Evolutionary conservation across 2,113 vertebrate genomes (phyloP).

Genomic region (Hystrix cristata): DNA sequence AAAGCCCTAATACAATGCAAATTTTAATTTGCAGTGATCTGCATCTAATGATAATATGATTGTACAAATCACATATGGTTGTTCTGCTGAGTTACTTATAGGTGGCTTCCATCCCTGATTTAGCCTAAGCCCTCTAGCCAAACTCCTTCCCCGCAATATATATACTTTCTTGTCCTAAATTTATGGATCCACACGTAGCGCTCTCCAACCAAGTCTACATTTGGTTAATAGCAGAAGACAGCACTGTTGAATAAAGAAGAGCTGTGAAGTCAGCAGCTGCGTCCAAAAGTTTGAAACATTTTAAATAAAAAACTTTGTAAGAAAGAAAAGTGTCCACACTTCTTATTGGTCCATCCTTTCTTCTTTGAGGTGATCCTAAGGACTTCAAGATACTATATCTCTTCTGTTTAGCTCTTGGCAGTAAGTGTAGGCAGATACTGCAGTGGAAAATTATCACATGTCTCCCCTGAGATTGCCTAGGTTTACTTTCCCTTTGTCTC

Average conservation of each 20-base stretch:
- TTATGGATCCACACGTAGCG: background rate
- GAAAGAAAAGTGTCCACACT: background rate
- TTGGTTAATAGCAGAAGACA: background rate
- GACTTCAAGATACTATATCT: background rate
- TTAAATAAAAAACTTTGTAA: background rate
- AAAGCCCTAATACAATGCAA: background rate
- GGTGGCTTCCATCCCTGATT: background rate
- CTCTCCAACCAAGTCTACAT: background rate
- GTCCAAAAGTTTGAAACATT: background rate
- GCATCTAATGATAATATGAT: background rate
- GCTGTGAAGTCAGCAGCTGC: background rate
- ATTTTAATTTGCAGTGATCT: background rate
- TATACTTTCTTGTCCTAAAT: background rate
- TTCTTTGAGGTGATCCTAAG: background rate
- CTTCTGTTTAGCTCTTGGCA: background rate
- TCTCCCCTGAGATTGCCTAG: background rate
- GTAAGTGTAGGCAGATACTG: background rate
- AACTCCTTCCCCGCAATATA: background rate
- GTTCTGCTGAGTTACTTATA: background rate
- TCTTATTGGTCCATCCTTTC: background rate
- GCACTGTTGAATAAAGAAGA: background rate
- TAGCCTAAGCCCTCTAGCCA: background rate
- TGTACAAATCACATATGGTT: background rate
- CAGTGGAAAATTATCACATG: background rate
- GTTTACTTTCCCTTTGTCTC: background rate